A percentile compares a stretch with the other conserved stretches of the same genome.
Evolutionary conservation across 2,888 invertebrate species (phyloP).

Genomic region (Volucella inanis): DNA sequence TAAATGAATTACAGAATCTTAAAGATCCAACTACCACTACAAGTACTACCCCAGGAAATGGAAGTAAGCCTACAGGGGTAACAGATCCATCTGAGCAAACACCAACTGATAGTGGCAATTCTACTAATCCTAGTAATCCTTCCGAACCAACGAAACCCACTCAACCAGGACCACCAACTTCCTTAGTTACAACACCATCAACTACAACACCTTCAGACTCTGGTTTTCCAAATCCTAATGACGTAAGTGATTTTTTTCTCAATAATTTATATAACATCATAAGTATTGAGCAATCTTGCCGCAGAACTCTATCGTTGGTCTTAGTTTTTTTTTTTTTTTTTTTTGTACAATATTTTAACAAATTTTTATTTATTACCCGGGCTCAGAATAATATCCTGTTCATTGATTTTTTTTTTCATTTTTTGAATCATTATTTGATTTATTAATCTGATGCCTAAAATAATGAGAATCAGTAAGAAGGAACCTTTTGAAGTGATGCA

Average conservation of each 20-base stretch:
- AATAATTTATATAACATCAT: background rate
- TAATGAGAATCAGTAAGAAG: no score
- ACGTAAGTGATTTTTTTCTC: conserved; percentile 76
- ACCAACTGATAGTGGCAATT: no score
- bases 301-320: no score
- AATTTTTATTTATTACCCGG: no score
- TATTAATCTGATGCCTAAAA: no score
- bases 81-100: background rate
- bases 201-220: conserved; percentile 74
- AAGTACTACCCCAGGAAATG: conserved; percentile 41
- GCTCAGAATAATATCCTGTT: no score
- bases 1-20: conserved; percentile 77
- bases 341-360: no score
- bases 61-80: background rate
- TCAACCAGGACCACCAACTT: conserved; percentile 8
- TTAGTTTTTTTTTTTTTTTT: no score
- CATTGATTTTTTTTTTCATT: no score
- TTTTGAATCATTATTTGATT: no score
- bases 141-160: background rate
- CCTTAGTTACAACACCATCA: conserved; percentile 39
- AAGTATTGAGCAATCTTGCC: no score
- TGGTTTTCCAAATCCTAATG: conserved; percentile 79
- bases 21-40: conserved; percentile 55
- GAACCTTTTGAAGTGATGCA: no score
- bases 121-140: background rate